These are phyloP conservation scores for Eulacestoma nigropectus DNA, from an alignment of 2,113 vertebrate species.

Conservation along the genomic window DNA sequence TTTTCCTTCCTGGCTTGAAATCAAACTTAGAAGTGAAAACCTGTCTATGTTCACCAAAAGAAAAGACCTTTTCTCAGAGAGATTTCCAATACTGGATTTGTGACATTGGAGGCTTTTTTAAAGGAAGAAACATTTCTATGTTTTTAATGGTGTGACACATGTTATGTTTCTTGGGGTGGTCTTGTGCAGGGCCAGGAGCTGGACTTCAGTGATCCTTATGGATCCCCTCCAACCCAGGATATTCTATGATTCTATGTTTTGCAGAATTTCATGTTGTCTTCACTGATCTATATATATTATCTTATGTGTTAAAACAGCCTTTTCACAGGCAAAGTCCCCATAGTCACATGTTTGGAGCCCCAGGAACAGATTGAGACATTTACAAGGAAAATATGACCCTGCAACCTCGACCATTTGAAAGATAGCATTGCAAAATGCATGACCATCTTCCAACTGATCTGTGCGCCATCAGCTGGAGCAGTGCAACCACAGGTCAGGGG, in stretches of 20 bases:
- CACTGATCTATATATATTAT: not conserved
- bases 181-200: not conserved
- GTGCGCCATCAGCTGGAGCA: not conserved
- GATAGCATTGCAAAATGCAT: not conserved
- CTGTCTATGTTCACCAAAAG: not conserved
- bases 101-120: not conserved
- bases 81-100: not conserved
- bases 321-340: not conserved
- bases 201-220: not conserved
- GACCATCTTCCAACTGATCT: not conserved
- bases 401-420: not conserved
- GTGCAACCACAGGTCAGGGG: not conserved
- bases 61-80: not conserved
- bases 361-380: not conserved
- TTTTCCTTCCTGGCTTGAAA: constrained; percentile 7
- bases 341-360: not conserved
- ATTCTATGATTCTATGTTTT: not conserved
- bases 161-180: not conserved
- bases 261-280: not conserved
- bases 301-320: not conserved
- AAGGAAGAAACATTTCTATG: not conserved
- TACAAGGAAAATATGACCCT: not conserved
- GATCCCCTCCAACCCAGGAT: not conserved
- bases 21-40: not conserved
- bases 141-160: not conserved